Evolutionary conservation across 1,140 invertebrate species (phyloP), one percentile per base, ranked within the genome.

Genomic region (Calosoma granatense): DNA sequence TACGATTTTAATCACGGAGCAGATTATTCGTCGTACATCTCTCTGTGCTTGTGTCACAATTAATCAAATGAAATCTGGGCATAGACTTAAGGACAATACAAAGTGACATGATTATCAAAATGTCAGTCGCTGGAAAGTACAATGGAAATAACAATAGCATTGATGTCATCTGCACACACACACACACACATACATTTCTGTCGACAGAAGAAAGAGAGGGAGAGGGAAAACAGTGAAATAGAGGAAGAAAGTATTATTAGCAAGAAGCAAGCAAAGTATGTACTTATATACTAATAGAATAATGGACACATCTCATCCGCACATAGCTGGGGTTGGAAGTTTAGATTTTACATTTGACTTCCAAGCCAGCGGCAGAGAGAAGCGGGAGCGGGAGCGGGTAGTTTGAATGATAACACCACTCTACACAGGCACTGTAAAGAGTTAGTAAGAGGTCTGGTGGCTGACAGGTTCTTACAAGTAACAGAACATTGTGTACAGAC

Each of bases 41-140:
- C 15, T 47, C 3, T 17, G n/a, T n/a, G n/a, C n/a, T n/a, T n/a
- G n/a, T 47, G 41, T 47, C 41, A 47, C 41, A 47, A 47, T 47
- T 47, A 47, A 47, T 47, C 41, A 47, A 47, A 47, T 47, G 9
- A 30, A 30, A 30, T 9, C 41, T 47, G 41, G 6, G 17, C 17
- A 17, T 14, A 14, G 26, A 30, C 14, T 6, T 17, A 47, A 47
- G 41, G 17, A 47, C 41, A 47, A 47, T 47, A 47, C 4, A 47
- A 12, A 17, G 17, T 17, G 41, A 47, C 41, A 47, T 17, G 41
- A 47, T 47, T 47, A 47, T 47, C 9, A 47, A 47, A 47, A 47
- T 17, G 41, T 47, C 41, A 47, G 3, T 6, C 41, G 17, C 3
- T 17, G 3, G 26, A 47, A 17, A 47, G 41, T 6, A 47, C 15